A percentile compares a stretch with the other conserved stretches of the same genome.
These are phyloP conservation scores for Balearica regulorum DNA, from an alignment of 2,797 vertebrate genomes.

Conservation along the genomic window DNA sequence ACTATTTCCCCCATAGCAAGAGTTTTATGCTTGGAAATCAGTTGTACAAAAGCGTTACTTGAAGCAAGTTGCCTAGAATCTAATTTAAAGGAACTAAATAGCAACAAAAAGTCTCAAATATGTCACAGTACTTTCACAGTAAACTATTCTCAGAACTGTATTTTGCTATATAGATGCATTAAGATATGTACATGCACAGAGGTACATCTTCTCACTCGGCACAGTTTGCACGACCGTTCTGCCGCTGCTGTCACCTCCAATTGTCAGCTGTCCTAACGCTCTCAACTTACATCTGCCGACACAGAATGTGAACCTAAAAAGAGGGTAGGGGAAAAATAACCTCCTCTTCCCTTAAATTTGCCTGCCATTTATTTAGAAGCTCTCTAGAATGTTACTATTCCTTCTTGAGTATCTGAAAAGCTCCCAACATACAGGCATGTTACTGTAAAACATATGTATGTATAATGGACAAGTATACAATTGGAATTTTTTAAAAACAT, in stretches of 20 bases:
- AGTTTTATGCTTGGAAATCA: background rate
- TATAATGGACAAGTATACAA: rapidly evolving
- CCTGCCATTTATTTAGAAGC: background rate
- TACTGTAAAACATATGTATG: rapidly evolving
- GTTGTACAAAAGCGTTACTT: background rate
- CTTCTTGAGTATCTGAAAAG: background rate
- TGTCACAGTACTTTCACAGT: no score
- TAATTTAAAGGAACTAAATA: background rate
- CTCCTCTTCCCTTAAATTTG: background rate
- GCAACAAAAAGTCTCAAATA: background rate
- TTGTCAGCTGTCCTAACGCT: rapidly evolving
- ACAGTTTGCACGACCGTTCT: rapidly evolving
- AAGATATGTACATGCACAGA: rapidly evolving
- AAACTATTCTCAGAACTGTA: background rate
- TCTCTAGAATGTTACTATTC: background rate
- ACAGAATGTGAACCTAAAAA: background rate
- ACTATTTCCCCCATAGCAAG: conserved; percentile 29
- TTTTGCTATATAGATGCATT: background rate
- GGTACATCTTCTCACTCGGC: background rate
- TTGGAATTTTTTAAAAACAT: rapidly evolving
- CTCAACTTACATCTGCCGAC: background rate
- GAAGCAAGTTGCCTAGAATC: background rate
- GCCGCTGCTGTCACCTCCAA: background rate
- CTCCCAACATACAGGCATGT: rapidly evolving
- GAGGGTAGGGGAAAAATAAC: background rate